phyloP scores from a whole-genome alignment of 1,140 invertebrate species.

The Maniola jurtina region DNA sequence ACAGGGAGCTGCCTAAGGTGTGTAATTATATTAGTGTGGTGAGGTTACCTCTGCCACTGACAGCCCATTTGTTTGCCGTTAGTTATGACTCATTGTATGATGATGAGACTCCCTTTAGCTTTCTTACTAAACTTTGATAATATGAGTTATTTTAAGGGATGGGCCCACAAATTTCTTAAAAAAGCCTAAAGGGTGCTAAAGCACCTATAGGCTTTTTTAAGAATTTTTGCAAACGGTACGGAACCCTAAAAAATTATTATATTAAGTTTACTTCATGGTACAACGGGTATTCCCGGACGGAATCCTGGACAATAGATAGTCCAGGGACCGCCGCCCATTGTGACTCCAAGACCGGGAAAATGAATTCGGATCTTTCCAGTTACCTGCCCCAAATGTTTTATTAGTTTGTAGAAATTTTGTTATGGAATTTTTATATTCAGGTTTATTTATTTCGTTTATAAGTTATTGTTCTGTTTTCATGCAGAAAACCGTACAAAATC shows the following conservation, averaged over 20 bases:
- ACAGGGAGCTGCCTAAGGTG: background rate
- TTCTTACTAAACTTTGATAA: too few species aligned
- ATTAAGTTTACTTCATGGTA: background rate
- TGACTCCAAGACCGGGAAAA: background rate
- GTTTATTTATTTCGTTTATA: background rate
- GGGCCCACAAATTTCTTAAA: too few species aligned
- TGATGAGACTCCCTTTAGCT: too few species aligned
- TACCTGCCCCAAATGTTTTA: background rate
- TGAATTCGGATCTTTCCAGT: slow-evolving; percentile 6
- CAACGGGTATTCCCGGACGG: background rate
- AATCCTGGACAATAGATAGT: background rate
- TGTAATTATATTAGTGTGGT: background rate
- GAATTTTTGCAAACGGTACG: too few species aligned
- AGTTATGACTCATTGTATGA: background rate
- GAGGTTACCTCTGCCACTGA: slow-evolving; percentile 1
- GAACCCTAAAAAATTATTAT: too few species aligned
- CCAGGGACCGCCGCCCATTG: background rate
- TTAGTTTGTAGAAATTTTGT: background rate
- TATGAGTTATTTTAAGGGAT: too few species aligned
- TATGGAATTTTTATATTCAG: background rate
- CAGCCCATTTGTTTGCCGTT: background rate
- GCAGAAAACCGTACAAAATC: background rate
- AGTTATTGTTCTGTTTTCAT: background rate
- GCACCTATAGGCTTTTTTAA: too few species aligned
- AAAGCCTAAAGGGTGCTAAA: too few species aligned